Evolutionary conservation across 2,113 vertebrate genomes (phyloP).

Genomic region (Urocitellus parryii): DNA sequence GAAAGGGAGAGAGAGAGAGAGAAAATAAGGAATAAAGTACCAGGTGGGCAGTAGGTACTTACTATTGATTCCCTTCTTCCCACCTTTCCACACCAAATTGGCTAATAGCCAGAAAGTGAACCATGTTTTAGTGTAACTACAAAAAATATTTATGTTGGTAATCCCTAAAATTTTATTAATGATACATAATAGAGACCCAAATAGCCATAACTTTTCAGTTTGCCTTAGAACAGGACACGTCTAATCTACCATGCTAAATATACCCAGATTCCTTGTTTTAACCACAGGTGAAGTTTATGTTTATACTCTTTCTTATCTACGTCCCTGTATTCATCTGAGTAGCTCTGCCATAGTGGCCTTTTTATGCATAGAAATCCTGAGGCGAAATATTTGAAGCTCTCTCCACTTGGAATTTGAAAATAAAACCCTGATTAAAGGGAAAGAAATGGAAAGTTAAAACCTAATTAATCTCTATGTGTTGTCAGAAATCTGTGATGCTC

Average conservation of each 20-base stretch:
- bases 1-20: too few species aligned
- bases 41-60: neutral
- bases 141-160: neutral
- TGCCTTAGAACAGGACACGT: neutral
- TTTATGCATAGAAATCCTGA: neutral
- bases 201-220: neutral
- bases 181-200: neutral
- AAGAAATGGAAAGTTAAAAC: neutral
- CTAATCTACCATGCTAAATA: neutral
- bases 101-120: neutral
- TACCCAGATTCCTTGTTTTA: neutral
- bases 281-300: neutral
- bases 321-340: neutral
- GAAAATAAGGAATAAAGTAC: neutral
- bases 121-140: neutral
- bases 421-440: neutral
- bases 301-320: neutral
- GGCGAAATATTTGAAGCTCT: slow-evolving; percentile 21
- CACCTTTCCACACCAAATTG: neutral
- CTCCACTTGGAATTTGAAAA: neutral
- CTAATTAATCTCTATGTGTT: neutral
- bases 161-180: neutral
- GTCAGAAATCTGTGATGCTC: neutral
- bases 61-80: neutral
- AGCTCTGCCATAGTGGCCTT: neutral